A percentile compares a stretch with the other conserved stretches of the same genome.
phyloP scores from a whole-genome alignment of 2,888 invertebrate genomes.

The Dolichopus griseipennis region DNA sequence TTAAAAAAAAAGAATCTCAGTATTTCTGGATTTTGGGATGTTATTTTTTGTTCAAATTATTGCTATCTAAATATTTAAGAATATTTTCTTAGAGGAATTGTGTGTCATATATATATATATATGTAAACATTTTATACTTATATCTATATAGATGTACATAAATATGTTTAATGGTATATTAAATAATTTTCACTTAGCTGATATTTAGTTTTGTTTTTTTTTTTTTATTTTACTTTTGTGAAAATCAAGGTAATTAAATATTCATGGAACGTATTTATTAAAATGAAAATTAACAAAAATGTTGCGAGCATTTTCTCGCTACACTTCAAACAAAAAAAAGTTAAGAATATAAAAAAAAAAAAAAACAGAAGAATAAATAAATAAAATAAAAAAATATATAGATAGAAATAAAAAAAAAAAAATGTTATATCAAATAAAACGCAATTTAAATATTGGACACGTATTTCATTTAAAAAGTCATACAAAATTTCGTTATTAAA shows the following conservation, averaged over 20 bases:
- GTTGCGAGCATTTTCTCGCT: neutral
- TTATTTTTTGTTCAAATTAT: neutral
- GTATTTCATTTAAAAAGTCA: neutral
- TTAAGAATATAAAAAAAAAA: neutral
- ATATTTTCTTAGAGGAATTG: neutral
- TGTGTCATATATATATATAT: neutral
- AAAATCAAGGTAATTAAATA: neutral
- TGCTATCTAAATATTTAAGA: neutral
- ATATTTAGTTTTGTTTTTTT: neutral
- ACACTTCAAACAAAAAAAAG: neutral
- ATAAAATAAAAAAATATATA: too few species aligned
- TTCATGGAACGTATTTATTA: neutral
- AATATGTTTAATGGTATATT: too few species aligned
- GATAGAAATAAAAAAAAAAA: neutral
- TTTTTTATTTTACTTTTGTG: neutral
- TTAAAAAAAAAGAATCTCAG: neutral
- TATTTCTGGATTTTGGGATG: neutral
- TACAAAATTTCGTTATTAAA: too few species aligned
- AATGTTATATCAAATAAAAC: neutral
- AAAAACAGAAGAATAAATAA: constrained; percentile 11
- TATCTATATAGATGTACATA: too few species aligned
- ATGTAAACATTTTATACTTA: too few species aligned
- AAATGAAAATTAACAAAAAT: neutral
- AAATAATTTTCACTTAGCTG: neutral
- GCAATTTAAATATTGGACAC: neutral